phyloP scores from a whole-genome alignment of 2,888 invertebrate genomes.

The Drepana falcataria region DNA sequence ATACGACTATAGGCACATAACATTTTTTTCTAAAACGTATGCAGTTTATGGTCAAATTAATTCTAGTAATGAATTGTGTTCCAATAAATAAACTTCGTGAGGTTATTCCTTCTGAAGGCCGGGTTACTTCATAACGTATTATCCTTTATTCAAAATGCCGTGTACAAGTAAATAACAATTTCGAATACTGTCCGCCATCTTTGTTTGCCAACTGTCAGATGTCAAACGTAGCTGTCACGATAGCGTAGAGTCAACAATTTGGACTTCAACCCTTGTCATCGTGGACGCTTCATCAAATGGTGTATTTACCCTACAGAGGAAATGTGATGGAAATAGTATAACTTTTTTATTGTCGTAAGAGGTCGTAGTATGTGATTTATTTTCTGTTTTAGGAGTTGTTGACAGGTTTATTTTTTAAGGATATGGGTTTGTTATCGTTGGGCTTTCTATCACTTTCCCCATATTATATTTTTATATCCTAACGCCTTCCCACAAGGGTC shows the following conservation, averaged over 20 bases:
- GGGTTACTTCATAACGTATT: not conserved
- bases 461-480: too few relatives aligned
- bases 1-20: too few relatives aligned
- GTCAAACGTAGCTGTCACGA: slow-evolving; percentile 30
- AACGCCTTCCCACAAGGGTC: too few relatives aligned
- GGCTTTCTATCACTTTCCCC: too few relatives aligned
- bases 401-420: too few relatives aligned
- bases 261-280: slow-evolving; percentile 35
- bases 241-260: slow-evolving; percentile 23
- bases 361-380: not conserved
- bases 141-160: not conserved
- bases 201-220: slow-evolving; percentile 28
- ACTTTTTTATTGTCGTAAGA: slow-evolving; percentile 3
- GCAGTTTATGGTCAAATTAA: too few relatives aligned
- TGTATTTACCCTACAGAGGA: slow-evolving; percentile 26
- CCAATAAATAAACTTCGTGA: too few relatives aligned
- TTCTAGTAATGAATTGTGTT: too few relatives aligned
- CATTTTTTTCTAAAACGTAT: too few relatives aligned
- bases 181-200: slow-evolving; percentile 15
- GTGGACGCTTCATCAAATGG: slow-evolving; percentile 14
- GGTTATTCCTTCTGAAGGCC: too few relatives aligned
- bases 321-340: slow-evolving; percentile 12
- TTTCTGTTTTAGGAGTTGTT: not conserved
- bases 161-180: slow-evolving; percentile 1
- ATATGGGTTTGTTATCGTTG: too few relatives aligned